phyloP scores from a whole-genome alignment of 1,140 invertebrate species.

The Drosophila busckii region DNA sequence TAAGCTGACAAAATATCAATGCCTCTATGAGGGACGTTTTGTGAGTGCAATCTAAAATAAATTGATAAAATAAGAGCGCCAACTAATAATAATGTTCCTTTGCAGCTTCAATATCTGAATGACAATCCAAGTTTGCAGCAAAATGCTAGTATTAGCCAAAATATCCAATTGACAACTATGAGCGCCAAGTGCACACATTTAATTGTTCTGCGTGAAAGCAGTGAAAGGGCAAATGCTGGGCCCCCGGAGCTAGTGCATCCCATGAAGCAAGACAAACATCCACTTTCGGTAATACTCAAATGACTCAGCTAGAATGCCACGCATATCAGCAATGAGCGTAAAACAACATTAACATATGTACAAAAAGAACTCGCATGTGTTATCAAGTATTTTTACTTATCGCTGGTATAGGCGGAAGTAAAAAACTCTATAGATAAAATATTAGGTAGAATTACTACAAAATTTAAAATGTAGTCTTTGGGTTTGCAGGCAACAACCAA shows the following conservation, averaged over 20 bases:
- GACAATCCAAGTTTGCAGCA: conserved; percentile 12
- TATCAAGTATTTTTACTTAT: conserved; percentile 33
- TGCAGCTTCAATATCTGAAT: conserved; percentile 36
- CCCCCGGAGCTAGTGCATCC: conserved; percentile 21
- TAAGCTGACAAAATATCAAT: conserved; percentile 51
- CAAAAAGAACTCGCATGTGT: conserved; percentile 12
- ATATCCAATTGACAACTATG: neutral
- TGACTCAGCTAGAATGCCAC: conserved; percentile 21
- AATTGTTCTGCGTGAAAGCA: conserved; percentile 23
- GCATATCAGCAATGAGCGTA: too few relatives aligned
- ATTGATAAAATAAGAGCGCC: too few relatives aligned
- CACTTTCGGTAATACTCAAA: conserved; percentile 52
- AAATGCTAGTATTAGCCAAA: conserved; percentile 36
- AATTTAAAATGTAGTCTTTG: neutral
- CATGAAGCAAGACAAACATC: conserved; percentile 45
- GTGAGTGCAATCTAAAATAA: conserved; percentile 20
- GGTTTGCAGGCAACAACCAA: conserved; percentile 58
- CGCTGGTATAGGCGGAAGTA: neutral
- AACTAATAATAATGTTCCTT: neutral
- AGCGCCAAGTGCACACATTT: conserved; percentile 41
- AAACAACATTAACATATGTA: neutral
- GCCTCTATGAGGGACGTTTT: conserved; percentile 41
- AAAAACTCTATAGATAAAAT: conserved; percentile 10
- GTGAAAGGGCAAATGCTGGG: neutral
- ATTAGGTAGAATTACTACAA: neutral